phyloP scores from a whole-genome alignment of 1,140 invertebrate genomes.

The Eurosta solidaginis region DNA sequence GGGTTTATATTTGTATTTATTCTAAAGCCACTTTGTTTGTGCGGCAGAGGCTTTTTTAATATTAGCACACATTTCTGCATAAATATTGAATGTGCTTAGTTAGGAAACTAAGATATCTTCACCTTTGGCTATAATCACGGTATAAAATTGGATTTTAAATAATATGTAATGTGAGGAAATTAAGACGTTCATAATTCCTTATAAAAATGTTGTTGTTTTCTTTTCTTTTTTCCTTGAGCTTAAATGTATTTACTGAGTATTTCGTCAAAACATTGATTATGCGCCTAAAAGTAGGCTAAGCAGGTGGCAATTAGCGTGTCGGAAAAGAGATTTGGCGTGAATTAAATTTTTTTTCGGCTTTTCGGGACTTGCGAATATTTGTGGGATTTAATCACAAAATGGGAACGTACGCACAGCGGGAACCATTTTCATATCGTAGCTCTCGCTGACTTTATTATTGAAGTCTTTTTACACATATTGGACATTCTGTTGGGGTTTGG shows the following conservation, averaged over 20 bases:
- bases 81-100: conserved; percentile 17
- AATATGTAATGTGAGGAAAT: background rate
- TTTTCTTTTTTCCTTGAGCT: background rate
- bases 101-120: background rate
- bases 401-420: no score
- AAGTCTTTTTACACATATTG: no score
- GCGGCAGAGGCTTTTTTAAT: conserved; percentile 9
- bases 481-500: no score
- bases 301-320: background rate
- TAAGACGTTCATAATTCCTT: no score
- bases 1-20: conserved; percentile 15
- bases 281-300: background rate
- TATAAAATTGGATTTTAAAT: conserved; percentile 4
- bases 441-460: no score
- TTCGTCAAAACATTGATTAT: background rate
- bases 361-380: no score
- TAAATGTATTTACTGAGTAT: background rate
- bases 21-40: conserved; percentile 24
- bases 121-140: background rate
- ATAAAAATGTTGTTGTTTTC: no score
- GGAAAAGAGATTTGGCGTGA: background rate
- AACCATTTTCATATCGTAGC: no score
- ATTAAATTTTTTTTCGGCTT: background rate
- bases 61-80: conserved; percentile 23
- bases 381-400: no score